Percentiles rank a stretch among this genome's conserved stretches.
These are phyloP conservation scores for Atrina japonica DNA, from an alignment of 2,888 invertebrate species.

Conservation along the genomic window DNA sequence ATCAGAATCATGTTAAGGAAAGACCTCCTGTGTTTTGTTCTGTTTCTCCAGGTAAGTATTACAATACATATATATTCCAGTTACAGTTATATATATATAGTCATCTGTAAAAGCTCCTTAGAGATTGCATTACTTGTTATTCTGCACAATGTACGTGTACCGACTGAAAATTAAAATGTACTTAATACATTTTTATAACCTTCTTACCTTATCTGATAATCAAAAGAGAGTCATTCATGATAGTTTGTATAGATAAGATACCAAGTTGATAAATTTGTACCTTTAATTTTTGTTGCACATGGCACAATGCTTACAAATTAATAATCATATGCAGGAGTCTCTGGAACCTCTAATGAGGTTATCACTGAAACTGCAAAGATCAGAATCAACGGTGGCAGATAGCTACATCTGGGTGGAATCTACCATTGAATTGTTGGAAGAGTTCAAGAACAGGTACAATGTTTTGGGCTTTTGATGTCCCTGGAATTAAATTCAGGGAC, in stretches of 20 bases:
- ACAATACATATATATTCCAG: neutral
- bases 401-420: conserved; percentile 32
- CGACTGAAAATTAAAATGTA: too few species aligned
- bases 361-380: conserved; percentile 40
- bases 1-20: conserved; percentile 38
- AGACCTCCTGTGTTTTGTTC: conserved; percentile 41
- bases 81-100: too few species aligned
- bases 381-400: conserved; percentile 31
- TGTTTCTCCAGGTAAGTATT: conserved; percentile 46
- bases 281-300: neutral
- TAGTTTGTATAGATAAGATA: too few species aligned
- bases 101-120: neutral
- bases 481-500: too few species aligned
- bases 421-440: conserved; percentile 30
- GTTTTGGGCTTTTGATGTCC: neutral
- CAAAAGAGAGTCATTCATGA: neutral
- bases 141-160: too few species aligned
- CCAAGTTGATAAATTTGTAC: conserved; percentile 4
- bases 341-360: conserved; percentile 40
- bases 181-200: too few species aligned
- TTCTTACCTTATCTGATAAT: neutral
- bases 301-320: too few species aligned
- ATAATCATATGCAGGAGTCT: conserved; percentile 30
- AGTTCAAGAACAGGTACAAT: conserved; percentile 2
- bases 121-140: too few species aligned